Evolutionary conservation across 2,888 invertebrate genomes (phyloP).

Genomic region (Lumbricus terrestris): DNA sequence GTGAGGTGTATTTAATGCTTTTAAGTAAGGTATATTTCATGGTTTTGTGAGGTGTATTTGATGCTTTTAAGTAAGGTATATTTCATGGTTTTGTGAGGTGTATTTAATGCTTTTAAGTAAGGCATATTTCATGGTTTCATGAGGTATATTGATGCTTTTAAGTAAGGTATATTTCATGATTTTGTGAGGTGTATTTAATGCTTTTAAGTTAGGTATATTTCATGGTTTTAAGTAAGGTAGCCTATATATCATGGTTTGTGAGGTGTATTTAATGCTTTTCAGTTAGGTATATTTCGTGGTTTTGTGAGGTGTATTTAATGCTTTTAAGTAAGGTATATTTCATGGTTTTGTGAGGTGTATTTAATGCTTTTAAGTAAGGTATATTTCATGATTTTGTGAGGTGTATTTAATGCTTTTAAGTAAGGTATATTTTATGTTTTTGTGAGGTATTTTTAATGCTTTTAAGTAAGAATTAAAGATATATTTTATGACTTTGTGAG

Average conservation of each 20-base stretch:
- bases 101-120: too few relatives aligned
- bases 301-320: neutral
- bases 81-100: neutral
- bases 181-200: neutral
- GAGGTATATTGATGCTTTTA: neutral
- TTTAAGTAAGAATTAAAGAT: too few relatives aligned
- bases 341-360: neutral
- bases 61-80: neutral
- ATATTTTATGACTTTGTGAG: too few relatives aligned
- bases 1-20: too few relatives aligned
- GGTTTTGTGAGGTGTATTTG: too few relatives aligned
- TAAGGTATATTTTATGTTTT: neutral
- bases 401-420: neutral
- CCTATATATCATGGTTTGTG: neutral
- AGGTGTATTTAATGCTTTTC: neutral
- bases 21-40: too few relatives aligned
- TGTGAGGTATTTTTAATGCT: neutral
- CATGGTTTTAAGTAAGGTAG: neutral
- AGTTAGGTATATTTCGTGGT: neutral
- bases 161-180: neutral
- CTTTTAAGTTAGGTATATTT: neutral
- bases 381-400: too few relatives aligned
- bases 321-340: neutral
- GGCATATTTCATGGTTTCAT: neutral
- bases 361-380: neutral